Evolutionary conservation across 2,888 invertebrate genomes (phyloP), one percentile per base, ranked within the genome.

Genomic region (Chrysodeixis includens): DNA sequence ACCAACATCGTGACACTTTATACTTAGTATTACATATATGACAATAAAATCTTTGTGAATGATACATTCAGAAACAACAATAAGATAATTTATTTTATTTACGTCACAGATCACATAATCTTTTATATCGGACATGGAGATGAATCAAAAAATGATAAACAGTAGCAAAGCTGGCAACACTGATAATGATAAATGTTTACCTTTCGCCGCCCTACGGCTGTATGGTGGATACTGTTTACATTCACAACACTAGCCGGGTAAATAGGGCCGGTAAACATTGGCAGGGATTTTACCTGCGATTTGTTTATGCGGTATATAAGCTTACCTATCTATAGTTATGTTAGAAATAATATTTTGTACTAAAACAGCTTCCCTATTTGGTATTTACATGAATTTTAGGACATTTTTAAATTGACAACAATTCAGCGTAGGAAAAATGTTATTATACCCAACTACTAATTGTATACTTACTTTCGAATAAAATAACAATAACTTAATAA

Each of bases 71-170:
- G 20, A 20, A 22, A 22, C 46, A 18, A 9, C 18, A 22, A 16
- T 49, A 7, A 1, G 18, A 14, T 10, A 6, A 40, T 20, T 10
- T 63, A 40, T 67, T 63, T 62, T 16, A 56, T 57, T 60, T 52
- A 56, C 63, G 63, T 71, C 65, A 69, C 56, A 57, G n/a, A 59
- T 53, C 14, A 30, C 53, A 55, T 67, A 61, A 64, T 65, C 66
- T 56, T 40, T n/a, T 16, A 56, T 60, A 69, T 61, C 49, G 20
- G 18, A 58, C 53, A 55, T 44, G 74, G 6, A 71, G 62, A 74
- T 67, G 62, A 71, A 78, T 66, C 32, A 58, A 68, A 76, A 26
- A 59, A 62, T 59, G 71, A 73, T 69, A 76, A 66, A 49, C 35
- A 56, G 6, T 60, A 14, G 44, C 49, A 32, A 54, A 2, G 6